These are phyloP conservation scores for Anguilla megastoma DNA, from an alignment of 2,797 vertebrate genomes.

Conservation along the genomic window DNA sequence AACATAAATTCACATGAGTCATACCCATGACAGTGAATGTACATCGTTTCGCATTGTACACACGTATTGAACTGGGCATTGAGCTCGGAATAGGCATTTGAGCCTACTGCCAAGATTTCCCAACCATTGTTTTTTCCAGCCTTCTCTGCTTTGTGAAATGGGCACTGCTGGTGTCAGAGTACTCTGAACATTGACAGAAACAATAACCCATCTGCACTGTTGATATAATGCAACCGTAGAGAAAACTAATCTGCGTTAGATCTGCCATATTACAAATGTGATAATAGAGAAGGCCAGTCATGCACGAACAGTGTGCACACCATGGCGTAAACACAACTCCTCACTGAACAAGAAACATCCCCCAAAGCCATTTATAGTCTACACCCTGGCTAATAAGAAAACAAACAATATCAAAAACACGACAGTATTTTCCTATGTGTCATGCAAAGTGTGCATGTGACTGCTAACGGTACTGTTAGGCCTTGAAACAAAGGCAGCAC, in stretches of 20 bases:
- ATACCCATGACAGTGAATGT: slow-evolving; percentile 15
- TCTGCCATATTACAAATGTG: not conserved
- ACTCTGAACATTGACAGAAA: not conserved
- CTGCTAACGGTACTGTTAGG: not conserved
- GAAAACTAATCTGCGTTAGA: slow-evolving; percentile 7
- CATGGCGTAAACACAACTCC: not conserved
- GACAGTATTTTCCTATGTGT: slow-evolving; percentile 49
- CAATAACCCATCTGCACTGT: slow-evolving; percentile 21
- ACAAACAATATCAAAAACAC: slow-evolving; percentile 13
- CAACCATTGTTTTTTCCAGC: slow-evolving; percentile 24
- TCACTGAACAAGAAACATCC: slow-evolving; percentile 40
- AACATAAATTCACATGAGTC: not conserved
- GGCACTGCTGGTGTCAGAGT: not conserved
- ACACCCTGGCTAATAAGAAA: not conserved
- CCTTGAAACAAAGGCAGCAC: slow-evolving; percentile 33
- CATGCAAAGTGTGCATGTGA: not conserved
- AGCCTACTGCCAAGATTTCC: slow-evolving; percentile 32
- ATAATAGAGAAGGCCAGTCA: slow-evolving; percentile 17
- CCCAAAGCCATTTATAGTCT: slow-evolving; percentile 53
- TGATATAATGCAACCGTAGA: not conserved
- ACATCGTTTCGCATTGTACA: not conserved
- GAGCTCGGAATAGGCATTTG: slow-evolving; percentile 37
- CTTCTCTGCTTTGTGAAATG: slow-evolving; percentile 22
- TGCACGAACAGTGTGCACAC: slow-evolving; percentile 12
- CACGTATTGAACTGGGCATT: not conserved